Conservation (phyloP, 2,888 invertebrate genomes). For the Tipula helvola region DNA sequence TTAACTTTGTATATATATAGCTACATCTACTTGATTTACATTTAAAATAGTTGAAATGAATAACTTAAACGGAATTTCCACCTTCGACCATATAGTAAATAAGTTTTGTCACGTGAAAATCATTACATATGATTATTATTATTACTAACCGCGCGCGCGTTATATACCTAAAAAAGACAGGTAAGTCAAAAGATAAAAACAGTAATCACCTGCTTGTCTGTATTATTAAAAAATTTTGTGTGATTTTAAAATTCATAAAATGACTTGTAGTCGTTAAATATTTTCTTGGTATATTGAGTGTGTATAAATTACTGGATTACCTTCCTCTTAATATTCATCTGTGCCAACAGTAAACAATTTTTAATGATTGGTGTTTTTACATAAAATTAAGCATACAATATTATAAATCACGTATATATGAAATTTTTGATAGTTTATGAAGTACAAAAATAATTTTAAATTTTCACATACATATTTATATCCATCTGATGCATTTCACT, state of each 20-base stretch:
- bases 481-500: neutral
- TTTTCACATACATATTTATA: neutral
- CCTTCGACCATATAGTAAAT: neutral
- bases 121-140: neutral
- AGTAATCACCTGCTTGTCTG: neutral
- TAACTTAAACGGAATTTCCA: neutral
- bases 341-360: neutral
- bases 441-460: neutral
- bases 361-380: neutral
- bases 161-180: neutral
- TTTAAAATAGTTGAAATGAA: neutral
- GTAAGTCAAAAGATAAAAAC: neutral
- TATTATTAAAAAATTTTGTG: neutral
- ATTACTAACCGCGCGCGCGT: neutral
- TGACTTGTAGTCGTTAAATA: neutral
- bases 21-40: neutral
- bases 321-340: neutral
- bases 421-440: neutral
- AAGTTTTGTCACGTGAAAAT: neutral
- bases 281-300: neutral
- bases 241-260: neutral
- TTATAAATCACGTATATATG: neutral
- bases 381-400: neutral
- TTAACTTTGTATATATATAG: neutral
- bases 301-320: neutral